Base-by-base conservation (phyloP, 2,888 invertebrate genomes). In the Trissoscelio sp. region DNA sequence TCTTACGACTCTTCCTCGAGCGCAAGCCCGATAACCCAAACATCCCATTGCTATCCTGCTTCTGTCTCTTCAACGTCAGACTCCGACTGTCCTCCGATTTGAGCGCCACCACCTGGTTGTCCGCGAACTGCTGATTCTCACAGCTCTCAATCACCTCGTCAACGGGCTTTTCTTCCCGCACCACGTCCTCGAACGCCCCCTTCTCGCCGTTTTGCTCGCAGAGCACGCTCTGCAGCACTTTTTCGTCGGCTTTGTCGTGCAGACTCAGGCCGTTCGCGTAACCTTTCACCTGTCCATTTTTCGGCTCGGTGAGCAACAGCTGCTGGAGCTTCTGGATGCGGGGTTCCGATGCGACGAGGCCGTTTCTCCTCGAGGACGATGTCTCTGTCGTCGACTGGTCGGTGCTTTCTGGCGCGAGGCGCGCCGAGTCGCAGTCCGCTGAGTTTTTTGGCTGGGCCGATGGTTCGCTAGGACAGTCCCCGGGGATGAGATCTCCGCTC, bases 51-150 rank as follows among this genome's bases (percentile, higher is more conserved):
- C 81, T 82, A 3, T 73, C 79, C 18, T 79, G 79, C 14, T 82
- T 42, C 18, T 81, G 84, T 86, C 89, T 90, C 24, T 91, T 91
- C 20, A 88, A 18, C 5, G 90, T 88, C 14, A 89, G 82, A 72
- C 86, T 88, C 20, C 86, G 82, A 39, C 83, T 87, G 72, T 90
- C 90, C 58, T 89, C 89, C 3, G 89, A 86, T 70, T 86, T 87
- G 2, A 66, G 48, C 18, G 72, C 48, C 20, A 66, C 44, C 28
- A 72, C 44, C 22, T 67, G 67, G 4, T 6, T 58, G 7, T 78
- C 70, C 48, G 16, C 3, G 28, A 16, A 78, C 20, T 64, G 58
- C 39, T 75, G 69, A 6, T 73, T 67, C 4, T 79, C 79, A 20
- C 24, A 51, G 7, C 55, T 64, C 34, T 60, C 48, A 5, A n/a